Percentiles rank a stretch among this genome's conserved stretches.
Evolutionary conservation across 2,888 invertebrate species (phyloP).

Genomic region (Latrodectus hesperus): DNA sequence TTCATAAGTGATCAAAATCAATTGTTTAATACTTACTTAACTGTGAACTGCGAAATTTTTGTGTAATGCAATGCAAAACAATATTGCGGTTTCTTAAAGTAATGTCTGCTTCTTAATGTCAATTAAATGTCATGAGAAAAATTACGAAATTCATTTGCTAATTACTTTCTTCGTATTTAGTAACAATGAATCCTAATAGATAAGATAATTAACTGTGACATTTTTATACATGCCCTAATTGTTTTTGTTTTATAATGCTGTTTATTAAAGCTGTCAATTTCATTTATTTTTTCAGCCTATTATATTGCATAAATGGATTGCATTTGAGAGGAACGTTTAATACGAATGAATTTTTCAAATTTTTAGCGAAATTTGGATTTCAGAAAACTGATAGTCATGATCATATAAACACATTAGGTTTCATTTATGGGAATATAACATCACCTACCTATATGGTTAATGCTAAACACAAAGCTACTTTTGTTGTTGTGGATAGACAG

Average conservation of each 20-base stretch:
- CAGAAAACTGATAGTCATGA: constrained; percentile 94
- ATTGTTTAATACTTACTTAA: neutral
- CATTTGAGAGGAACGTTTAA: constrained; percentile 65
- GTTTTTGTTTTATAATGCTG: constrained; percentile 2
- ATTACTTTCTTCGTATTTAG: too few relatives aligned
- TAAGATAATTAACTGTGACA: too few relatives aligned
- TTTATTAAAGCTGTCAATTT: constrained; percentile 6
- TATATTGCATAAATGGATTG: constrained; percentile 20
- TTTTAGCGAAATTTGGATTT: constrained; percentile 92
- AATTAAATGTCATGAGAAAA: neutral
- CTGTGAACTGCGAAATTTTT: neutral
- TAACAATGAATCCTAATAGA: too few relatives aligned
- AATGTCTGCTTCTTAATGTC: neutral
- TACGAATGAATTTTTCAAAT: constrained; percentile 59
- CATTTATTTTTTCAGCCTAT: constrained; percentile 6
- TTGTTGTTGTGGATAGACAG: constrained; percentile 91
- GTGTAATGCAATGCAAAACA: neutral
- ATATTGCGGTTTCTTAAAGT: neutral
- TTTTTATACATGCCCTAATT: too few relatives aligned
- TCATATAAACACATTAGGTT: constrained; percentile 90
- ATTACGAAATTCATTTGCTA: too few relatives aligned
- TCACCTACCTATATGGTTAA: constrained; percentile 17
- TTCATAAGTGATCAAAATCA: too few relatives aligned
- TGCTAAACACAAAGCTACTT: constrained; percentile 77
- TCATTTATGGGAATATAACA: constrained; percentile 96